Evolutionary conservation across 2,113 vertebrate species (phyloP), one percentile per base, ranked within the genome.

Genomic region (Otis tarda): DNA sequence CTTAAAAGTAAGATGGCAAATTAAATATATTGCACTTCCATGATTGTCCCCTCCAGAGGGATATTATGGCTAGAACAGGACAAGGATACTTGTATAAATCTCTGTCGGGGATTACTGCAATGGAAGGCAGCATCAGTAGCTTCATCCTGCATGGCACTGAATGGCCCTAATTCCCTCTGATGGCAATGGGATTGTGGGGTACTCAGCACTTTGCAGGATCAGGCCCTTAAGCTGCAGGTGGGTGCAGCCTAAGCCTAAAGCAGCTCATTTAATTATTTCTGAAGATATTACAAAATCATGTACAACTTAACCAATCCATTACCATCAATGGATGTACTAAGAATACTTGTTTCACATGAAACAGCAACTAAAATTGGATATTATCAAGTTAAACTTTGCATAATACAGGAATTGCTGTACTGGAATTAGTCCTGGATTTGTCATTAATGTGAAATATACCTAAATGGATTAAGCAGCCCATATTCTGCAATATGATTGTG

Each of bases 251-350:
- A 75, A 87, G 37, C 53, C 74, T 81, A 83, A 53, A 83, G 63
- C 65, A 95, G 79, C 45, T 93, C 63, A 92, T 19, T 50, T 20
- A 91, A 93, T 61, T 86, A 87, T 93, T 97, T 90, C 84, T 94
- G 67, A 96, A 96, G 88, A 95, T 97, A 95, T 97, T 96, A 89
- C 57, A 61, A 94, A 94, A 79, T 39, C 28, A 57, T 83, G 14
- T 70, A 85, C 12, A 10, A 67, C 63, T 76, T 89, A 84, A 89
- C 87, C 76, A 94, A 89, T 63, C 81, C 53, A 79, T 60, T 68
- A 70, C n/a, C 17, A 25, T 30, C 89, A 95, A 93, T 79, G 70
- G 65, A 94, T 92, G 45, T 97, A 49, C 55, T 64, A 74, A 70
- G 67, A 75, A 41, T 31, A 77, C 60, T 68, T 97, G 39, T 93